Evolutionary conservation across 2,113 vertebrate genomes (phyloP), one percentile per base, ranked within the genome.

Genomic region (Eptatretus burgeri): DNA sequence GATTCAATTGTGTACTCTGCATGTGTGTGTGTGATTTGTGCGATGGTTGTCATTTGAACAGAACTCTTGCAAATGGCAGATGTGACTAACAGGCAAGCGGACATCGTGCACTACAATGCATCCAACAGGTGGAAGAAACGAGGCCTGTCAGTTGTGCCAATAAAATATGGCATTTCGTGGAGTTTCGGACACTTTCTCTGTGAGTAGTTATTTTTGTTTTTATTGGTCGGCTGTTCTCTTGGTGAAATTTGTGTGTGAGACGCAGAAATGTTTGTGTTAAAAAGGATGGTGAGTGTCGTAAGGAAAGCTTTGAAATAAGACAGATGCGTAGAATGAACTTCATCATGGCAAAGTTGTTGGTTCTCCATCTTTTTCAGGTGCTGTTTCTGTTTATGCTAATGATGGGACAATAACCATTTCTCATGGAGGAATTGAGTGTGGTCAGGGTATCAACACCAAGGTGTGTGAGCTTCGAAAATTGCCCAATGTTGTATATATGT

Each of bases 41-140:
- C 7, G 3, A 41, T 41, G 27, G 27, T 41, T 41, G 27, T 41
- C 27, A 41, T 41, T 41, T 60, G 10, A 2, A 12, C 56, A 60
- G 56, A 60, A 17, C 56, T 60, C 9, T 19, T 60, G 56, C n/a
- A n/a, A 19, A 11, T 19, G 56, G 56, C 56, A 13, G 56, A n/a
- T 60, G 56, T 60, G 56, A 60, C n/a, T 17, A 19, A 60, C 10
- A n/a, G 56, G 56, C 56, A 60, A 19, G 56, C 9, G 19, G 56
- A 60, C 12, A 60, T 60, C 56, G 56, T 10, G n/a, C n/a, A 60
- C 9, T 60, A 17, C 56, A 60, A 60, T 19, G 56, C 56, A 17
- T n/a, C n/a, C 56, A 60, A 60, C 56, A n/a, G 56, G n/a, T 60
- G 56, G 56, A 60, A 60, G 56, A 60, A 60, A 13, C 56, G 56